Evolutionary conservation across 2,113 vertebrate genomes (phyloP).

Genomic region (Numenius arquata): DNA sequence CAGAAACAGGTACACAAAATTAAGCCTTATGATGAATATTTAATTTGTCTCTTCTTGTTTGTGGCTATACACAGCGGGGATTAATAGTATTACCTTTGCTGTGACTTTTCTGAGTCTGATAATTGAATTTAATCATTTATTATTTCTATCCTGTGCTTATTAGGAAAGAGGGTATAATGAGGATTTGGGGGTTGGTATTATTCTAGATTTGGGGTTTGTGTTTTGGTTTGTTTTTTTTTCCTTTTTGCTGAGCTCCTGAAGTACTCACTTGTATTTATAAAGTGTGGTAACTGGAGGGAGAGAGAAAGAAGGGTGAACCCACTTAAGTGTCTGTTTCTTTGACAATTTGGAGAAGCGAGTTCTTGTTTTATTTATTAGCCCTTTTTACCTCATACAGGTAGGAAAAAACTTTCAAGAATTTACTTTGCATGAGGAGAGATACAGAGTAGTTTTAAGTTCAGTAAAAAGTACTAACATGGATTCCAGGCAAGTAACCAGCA

Average conservation of each 20-base stretch:
- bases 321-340: background rate
- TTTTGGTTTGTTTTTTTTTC: background rate
- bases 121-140: background rate
- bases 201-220: background rate
- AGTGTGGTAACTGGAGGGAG: background rate
- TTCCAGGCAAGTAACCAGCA: background rate
- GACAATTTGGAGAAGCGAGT: background rate
- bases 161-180: background rate
- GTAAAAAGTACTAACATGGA: background rate
- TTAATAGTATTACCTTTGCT: background rate
- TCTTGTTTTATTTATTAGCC: background rate
- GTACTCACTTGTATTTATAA: background rate
- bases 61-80: background rate
- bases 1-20: background rate
- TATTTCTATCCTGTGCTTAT: background rate
- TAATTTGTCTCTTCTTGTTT: background rate
- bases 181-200: background rate
- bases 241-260: background rate
- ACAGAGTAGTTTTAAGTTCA: background rate
- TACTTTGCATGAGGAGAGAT: background rate
- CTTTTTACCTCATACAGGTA: background rate
- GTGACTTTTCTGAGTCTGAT: background rate
- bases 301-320: background rate
- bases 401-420: background rate
- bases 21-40: background rate